A percentile compares a stretch with the other conserved stretches of the same genome.
Conservation (phyloP, 2,113 vertebrate genomes). For the Oriolus oriolus region DNA sequence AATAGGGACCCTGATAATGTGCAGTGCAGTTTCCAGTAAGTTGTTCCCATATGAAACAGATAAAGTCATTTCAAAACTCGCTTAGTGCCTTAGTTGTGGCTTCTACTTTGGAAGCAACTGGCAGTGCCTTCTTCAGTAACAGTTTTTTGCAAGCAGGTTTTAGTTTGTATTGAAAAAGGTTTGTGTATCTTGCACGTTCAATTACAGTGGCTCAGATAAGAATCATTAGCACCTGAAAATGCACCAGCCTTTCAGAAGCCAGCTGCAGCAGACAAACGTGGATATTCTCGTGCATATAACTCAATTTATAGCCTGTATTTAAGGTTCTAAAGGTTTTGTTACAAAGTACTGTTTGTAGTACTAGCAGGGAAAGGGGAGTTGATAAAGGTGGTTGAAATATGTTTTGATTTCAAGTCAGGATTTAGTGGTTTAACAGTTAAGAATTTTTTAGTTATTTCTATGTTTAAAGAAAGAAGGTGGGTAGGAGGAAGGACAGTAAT, state of each 20-base stretch:
- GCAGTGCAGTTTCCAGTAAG: not conserved
- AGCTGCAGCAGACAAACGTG: rapidly evolving
- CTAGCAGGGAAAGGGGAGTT: not conserved
- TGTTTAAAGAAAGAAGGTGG: not conserved
- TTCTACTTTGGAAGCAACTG: not conserved
- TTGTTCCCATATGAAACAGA: not conserved
- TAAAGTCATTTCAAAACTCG: not conserved
- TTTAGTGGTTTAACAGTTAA: not conserved
- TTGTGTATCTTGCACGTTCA: not conserved
- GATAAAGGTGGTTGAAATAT: not conserved
- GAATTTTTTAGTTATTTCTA: not conserved
- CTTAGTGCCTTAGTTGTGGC: not conserved
- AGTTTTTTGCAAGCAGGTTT: not conserved
- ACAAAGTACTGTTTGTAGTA: not conserved
- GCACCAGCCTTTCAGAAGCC: not conserved
- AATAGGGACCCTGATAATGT: not conserved
- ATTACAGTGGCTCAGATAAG: not conserved
- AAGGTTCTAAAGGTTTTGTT: not conserved
- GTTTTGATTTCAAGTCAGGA: not conserved
- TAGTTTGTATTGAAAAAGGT: not conserved
- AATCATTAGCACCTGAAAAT: not conserved
- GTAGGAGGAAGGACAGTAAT: not conserved
- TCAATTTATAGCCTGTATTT: not conserved
- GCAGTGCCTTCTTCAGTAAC: not conserved
- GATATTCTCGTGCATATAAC: not conserved